phyloP scores from a whole-genome alignment of 1,140 invertebrate genomes.

The Copidosoma floridanum region DNA sequence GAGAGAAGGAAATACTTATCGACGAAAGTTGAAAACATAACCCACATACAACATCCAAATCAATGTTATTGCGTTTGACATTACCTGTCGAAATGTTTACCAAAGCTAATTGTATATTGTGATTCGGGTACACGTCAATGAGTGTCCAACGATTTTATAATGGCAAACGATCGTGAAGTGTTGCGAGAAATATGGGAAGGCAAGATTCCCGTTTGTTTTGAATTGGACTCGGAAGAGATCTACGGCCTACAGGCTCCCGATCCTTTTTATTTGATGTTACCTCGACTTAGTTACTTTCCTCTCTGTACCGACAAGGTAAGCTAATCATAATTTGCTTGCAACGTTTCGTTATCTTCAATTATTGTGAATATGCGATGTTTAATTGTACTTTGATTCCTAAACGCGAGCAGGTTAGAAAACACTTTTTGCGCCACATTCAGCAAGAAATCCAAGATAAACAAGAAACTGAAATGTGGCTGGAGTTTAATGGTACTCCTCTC shows the following conservation, averaged over 20 bases:
- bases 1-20: no score
- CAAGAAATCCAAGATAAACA: constrained; percentile 79
- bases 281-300: constrained; percentile 92
- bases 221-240: constrained; percentile 83
- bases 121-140: neutral
- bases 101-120: neutral
- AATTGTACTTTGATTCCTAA: neutral
- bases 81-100: constrained; percentile 10
- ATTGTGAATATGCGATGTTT: neutral
- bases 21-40: constrained; percentile 17
- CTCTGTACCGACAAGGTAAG: constrained; percentile 91
- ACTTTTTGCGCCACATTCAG: constrained; percentile 81
- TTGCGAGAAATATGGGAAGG: constrained; percentile 94
- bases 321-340: constrained; percentile 18
- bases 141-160: constrained; percentile 54
- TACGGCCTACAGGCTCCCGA: constrained; percentile 85
- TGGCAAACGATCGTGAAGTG: constrained; percentile 92
- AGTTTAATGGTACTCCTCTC: constrained; percentile 87
- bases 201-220: constrained; percentile 88
- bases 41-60: no score
- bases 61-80: neutral
- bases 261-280: constrained; percentile 92
- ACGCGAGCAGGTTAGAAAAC: constrained; percentile 73
- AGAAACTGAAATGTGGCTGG: constrained; percentile 92
- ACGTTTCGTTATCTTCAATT: neutral